Evolutionary conservation across 2,113 vertebrate genomes (phyloP), one percentile per base, ranked within the genome.

Genomic region (Orientallactaga bullata): DNA sequence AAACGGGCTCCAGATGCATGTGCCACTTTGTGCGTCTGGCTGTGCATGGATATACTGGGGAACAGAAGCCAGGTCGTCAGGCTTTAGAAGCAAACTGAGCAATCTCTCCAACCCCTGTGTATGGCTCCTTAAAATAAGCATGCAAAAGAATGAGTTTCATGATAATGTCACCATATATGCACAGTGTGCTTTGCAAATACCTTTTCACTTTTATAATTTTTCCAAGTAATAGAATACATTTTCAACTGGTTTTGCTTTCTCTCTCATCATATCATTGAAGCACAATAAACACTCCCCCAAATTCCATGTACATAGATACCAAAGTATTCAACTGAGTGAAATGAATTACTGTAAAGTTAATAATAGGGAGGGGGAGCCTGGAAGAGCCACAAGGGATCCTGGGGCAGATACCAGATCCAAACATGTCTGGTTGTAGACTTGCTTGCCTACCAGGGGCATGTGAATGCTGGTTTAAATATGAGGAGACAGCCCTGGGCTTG

Each of bases 181-280:
- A 61, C n/a, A 21, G 35, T 61, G 6, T 80, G 26, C 78, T 24
- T 61, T 58, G 78, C 15, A 80, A 80, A 61, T 61, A 78, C n/a
- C 18, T 47, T 55, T 24, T 61, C 60, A 80, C 32, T 61, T 80
- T 28, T 3, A 37, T 80, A 26, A 47, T 71, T 66, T 83, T 76
- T 85, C 66, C 24, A 82, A 69, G 21, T 73, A 76, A n/a, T n/a
- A 95, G 81, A 83, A 72, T 80, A 79, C 1, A 20, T 30, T 90
- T 93, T 58, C 28, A 17, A 37, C 17, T 68, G 17, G 61, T 94
- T 94, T 81, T 7, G 65, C 28, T 89, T 78, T 78, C 39, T 85
- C 74, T 95, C 35, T 74, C 32, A 11, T 82, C 61, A 39, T 39
- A 55, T 35, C 37, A 63, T 37, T 55, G 91, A 42, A 68, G 42